Conservation (phyloP, 2,113 vertebrate species). For the Sinocyclocheilus anshuiensis region DNA sequence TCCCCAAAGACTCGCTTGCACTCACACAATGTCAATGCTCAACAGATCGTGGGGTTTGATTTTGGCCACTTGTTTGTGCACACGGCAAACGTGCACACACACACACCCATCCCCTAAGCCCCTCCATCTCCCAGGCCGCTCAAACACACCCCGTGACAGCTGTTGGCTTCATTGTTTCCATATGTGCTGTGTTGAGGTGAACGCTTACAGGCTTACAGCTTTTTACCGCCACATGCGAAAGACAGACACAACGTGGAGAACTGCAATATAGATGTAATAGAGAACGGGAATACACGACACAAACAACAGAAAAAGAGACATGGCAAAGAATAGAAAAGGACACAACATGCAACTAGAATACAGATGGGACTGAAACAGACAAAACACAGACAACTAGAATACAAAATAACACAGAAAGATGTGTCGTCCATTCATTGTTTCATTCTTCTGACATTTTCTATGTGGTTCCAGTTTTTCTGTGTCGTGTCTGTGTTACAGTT, state of each 20-base stretch:
- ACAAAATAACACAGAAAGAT: conserved; percentile 1
- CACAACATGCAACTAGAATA: background rate
- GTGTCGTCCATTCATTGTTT: background rate
- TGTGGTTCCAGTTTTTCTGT: background rate
- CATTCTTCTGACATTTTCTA: background rate
- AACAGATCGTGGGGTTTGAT: conserved; percentile 50
- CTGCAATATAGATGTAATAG: background rate
- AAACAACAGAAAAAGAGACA: background rate
- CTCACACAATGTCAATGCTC: conserved; percentile 22
- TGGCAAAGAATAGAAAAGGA: background rate
- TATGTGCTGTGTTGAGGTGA: conserved; percentile 39
- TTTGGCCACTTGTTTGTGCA: conserved; percentile 50
- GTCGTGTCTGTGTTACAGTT: background rate
- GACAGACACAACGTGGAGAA: background rate
- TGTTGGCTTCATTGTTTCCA: conserved; percentile 60
- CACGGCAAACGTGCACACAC: conserved; percentile 4
- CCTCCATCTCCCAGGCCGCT: conserved; percentile 27
- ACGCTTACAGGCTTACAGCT: background rate
- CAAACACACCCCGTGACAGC: conserved; percentile 60
- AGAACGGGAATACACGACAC: background rate
- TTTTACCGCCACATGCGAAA: conserved; percentile 21
- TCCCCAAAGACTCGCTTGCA: conserved; percentile 32
- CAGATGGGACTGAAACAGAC: background rate
- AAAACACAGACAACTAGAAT: background rate
- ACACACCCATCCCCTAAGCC: conserved; percentile 25